Evolutionary conservation across 2,113 vertebrate genomes (phyloP).

Genomic region (Panthera uncia): DNA sequence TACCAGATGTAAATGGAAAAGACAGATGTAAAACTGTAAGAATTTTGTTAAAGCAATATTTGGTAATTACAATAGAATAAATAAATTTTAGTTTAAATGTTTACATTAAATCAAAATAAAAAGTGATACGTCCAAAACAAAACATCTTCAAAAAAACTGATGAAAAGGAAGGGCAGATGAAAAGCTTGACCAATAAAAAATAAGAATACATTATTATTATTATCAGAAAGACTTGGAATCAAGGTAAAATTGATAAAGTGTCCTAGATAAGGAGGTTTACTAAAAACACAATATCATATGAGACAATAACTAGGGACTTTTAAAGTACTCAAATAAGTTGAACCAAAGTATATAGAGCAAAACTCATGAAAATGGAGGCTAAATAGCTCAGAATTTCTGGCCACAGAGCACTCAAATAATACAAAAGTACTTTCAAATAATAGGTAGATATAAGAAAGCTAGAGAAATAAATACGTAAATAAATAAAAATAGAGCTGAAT

Average conservation of each 20-base stretch:
- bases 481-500: background rate
- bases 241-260: background rate
- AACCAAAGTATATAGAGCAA: background rate
- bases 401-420: background rate
- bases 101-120: slow-evolving; percentile 14
- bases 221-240: background rate
- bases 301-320: background rate
- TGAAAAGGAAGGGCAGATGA: background rate
- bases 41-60: background rate
- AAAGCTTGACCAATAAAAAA: background rate
- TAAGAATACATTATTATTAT: background rate
- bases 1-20: background rate
- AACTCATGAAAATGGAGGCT: background rate
- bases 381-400: background rate
- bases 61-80: background rate
- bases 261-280: background rate
- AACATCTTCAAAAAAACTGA: background rate
- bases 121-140: background rate
- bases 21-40: background rate
- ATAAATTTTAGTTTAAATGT: background rate
- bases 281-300: background rate
- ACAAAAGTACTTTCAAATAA: background rate
- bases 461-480: background rate
- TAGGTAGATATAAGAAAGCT: background rate
- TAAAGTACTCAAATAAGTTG: background rate